These are phyloP conservation scores for Mormyrus iriodes DNA, from an alignment of 2,113 vertebrate genomes.

Conservation along the genomic window DNA sequence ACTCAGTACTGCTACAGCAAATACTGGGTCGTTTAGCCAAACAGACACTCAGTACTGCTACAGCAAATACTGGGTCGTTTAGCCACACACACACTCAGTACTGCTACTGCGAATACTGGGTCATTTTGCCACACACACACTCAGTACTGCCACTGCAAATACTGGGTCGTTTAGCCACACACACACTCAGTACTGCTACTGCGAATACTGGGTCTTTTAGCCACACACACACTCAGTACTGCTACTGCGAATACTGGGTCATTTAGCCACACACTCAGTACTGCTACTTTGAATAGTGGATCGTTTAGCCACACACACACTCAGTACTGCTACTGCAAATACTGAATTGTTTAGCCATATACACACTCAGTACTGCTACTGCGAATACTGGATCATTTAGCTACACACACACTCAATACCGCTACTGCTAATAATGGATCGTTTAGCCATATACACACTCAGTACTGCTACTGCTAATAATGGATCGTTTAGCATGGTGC, in stretches of 20 bases:
- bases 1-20: background rate
- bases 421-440: background rate
- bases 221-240: background rate
- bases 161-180: background rate
- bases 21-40: background rate
- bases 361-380: background rate
- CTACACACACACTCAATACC: no score
- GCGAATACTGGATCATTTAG: background rate
- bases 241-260: background rate
- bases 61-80: background rate
- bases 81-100: background rate
- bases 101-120: background rate
- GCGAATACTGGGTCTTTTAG: background rate
- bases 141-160: background rate
- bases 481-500: background rate
- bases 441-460: background rate
- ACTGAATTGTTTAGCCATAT: background rate
- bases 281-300: background rate
- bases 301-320: background rate
- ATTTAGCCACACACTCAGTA: background rate
- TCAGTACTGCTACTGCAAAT: background rate
- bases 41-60: background rate
- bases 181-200: background rate
- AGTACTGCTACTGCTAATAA: background rate
- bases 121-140: background rate